Evolutionary conservation across 2,113 vertebrate genomes (phyloP).

Genomic region (Scophthalmus maximus): DNA sequence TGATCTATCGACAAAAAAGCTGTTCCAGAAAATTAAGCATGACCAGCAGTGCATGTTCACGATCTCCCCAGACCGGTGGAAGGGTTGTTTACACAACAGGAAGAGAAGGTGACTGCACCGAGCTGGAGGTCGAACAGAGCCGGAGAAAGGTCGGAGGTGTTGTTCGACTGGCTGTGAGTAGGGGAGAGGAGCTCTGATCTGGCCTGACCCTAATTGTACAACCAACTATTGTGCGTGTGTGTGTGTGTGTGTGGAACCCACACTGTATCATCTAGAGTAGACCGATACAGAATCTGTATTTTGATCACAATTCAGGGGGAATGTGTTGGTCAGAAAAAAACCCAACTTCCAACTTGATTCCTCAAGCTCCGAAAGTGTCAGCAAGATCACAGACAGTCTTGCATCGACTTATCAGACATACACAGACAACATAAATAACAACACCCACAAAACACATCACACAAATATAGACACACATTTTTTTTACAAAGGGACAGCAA

Average conservation of each 20-base stretch:
- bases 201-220: background rate
- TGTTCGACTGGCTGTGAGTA: background rate
- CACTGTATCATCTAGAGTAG: no score
- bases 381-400: conserved; percentile 39
- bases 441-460: conserved; percentile 1
- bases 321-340: no score
- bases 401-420: conserved; percentile 7
- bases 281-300: no score
- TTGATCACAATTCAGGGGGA: no score
- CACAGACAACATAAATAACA: conserved; percentile 42
- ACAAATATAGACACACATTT: conserved; percentile 32
- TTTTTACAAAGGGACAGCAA: conserved; percentile 51
- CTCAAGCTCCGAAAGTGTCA: conserved; percentile 4
- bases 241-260: no score
- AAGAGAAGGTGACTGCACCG: conserved; percentile 31
- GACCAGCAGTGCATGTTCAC: background rate
- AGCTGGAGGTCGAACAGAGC: no score
- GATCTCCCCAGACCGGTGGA: conserved; percentile 17
- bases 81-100: conserved; percentile 40
- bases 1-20: conserved; percentile 12
- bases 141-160: conserved; percentile 14
- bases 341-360: background rate
- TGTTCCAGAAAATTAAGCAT: conserved; percentile 32
- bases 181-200: background rate
- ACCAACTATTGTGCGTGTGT: no score